Conservation (phyloP, 2,888 invertebrate genomes). For the Dicyrtoma fusca region DNA sequence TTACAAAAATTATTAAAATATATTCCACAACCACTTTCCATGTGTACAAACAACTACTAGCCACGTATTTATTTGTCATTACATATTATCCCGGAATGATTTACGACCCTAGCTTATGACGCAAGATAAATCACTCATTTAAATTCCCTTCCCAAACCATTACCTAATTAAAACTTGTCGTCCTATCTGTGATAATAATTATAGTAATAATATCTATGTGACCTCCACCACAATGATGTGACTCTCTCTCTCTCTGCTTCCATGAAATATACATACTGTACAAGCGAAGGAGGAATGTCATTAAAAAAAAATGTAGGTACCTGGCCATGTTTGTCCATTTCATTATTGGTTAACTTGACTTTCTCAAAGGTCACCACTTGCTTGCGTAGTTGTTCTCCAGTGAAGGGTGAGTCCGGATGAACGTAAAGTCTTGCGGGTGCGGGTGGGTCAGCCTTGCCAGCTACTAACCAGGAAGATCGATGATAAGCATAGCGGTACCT, state of each 20-base stretch:
- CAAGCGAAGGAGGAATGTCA: not conserved
- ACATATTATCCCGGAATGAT: constrained; percentile 10
- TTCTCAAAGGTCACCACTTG: constrained; percentile 82
- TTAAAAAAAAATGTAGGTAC: constrained; percentile 62
- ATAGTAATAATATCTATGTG: not conserved
- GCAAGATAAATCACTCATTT: constrained; percentile 8
- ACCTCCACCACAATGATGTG: not conserved
- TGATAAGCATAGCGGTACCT: constrained; percentile 81
- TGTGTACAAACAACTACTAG: constrained; percentile 21
- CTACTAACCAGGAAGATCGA: constrained; percentile 79
- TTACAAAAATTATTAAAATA: constrained; percentile 13
- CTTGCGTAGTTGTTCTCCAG: constrained; percentile 75
- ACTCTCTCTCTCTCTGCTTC: not conserved
- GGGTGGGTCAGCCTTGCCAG: constrained; percentile 79
- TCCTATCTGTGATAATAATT: not conserved
- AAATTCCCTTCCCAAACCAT: not conserved
- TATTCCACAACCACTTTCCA: constrained; percentile 20
- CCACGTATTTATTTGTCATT: constrained; percentile 17
- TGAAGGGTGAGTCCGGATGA: constrained; percentile 80
- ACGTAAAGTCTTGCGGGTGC: constrained; percentile 71
- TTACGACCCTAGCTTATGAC: not conserved
- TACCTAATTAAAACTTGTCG: not conserved
- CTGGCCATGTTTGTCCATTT: constrained; percentile 77
- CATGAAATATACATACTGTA: not conserved
- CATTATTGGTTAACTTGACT: constrained; percentile 81